A percentile compares a stretch with the other conserved stretches of the same genome.
Evolutionary conservation across 1,140 invertebrate genomes (phyloP).

Genomic region (Lepidurus arcticus): DNA sequence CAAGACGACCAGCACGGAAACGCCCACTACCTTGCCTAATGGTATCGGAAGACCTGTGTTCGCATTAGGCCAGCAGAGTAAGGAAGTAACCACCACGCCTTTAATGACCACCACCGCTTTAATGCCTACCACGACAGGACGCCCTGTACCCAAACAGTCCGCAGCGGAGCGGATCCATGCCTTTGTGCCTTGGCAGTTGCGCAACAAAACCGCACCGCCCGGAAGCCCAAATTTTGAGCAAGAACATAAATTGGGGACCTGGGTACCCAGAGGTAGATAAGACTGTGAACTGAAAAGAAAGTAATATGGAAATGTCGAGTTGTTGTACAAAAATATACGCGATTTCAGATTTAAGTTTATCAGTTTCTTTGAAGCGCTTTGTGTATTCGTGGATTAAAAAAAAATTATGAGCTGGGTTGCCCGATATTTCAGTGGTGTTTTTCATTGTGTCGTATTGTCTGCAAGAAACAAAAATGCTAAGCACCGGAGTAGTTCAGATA

Average conservation of each 20-base stretch:
- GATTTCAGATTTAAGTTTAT: conserved; percentile 6
- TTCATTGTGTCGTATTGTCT: too few species aligned
- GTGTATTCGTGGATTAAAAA: too few species aligned
- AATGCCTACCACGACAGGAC: not conserved
- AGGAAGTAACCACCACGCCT: not conserved
- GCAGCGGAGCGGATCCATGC: not conserved
- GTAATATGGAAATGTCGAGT: not conserved
- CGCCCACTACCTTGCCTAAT: conserved; percentile 13
- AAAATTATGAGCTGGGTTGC: too few species aligned
- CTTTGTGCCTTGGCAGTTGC: conserved; percentile 13
- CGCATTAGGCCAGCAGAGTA: not conserved
- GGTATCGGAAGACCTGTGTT: not conserved
- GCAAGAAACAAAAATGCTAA: too few species aligned
- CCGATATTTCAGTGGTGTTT: too few species aligned
- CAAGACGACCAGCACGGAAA: conserved; percentile 2
- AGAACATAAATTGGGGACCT: not conserved
- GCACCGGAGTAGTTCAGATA: too few species aligned
- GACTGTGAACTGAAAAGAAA: not conserved
- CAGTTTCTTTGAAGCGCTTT: not conserved
- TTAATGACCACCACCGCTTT: not conserved
- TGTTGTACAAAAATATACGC: conserved; percentile 20
- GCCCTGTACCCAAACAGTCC: not conserved
- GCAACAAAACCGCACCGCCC: not conserved
- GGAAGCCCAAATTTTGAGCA: not conserved
- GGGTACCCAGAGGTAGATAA: conserved; percentile 7